Conservation (phyloP, 1,140 invertebrate genomes). For the Tetramorium simillimum region DNA sequence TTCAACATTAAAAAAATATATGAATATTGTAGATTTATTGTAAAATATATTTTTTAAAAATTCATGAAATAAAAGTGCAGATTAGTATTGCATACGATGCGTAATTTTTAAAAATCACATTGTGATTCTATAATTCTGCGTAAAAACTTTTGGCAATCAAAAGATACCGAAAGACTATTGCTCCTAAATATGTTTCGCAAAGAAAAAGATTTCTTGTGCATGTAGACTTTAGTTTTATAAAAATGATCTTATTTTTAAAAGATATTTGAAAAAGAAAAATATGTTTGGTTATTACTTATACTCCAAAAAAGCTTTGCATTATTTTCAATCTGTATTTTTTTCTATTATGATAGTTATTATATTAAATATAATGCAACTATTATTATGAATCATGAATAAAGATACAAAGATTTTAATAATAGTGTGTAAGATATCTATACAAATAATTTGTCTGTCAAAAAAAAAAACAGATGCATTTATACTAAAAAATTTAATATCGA, state of each 20-base stretch:
- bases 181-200: not conserved
- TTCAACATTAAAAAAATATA: not conserved
- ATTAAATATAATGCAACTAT: not conserved
- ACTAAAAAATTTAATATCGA: not conserved
- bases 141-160: not conserved
- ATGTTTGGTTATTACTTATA: not conserved
- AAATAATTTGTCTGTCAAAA: slow-evolving; percentile 7
- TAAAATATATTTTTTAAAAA: not conserved
- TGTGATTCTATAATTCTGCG: not conserved
- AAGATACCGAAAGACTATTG: not conserved
- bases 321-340: not conserved
- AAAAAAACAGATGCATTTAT: no score
- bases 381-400: not conserved
- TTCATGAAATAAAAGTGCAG: not conserved
- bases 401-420: not conserved
- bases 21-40: not conserved
- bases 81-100: not conserved
- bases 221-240: not conserved
- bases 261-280: not conserved
- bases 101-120: not conserved
- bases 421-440: not conserved
- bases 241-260: not conserved
- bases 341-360: not conserved
- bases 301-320: not conserved
- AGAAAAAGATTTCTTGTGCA: not conserved